A percentile compares a stretch with the other conserved stretches of the same genome.
phyloP scores from a whole-genome alignment of 2,888 invertebrate species.

The Polia nebulosa region DNA sequence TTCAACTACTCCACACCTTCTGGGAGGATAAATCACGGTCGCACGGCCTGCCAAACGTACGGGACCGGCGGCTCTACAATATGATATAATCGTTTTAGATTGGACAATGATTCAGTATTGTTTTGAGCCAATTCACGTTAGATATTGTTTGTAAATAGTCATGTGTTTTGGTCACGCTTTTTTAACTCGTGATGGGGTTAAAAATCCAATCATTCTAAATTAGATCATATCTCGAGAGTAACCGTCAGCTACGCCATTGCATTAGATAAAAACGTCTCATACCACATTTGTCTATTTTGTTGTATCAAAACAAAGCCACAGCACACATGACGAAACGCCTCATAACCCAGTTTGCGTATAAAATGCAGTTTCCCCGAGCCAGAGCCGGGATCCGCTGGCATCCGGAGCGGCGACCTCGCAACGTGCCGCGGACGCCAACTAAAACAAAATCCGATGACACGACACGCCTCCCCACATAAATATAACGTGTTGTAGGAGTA shows the following conservation, averaged over 20 bases:
- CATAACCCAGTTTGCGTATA: constrained; percentile 57
- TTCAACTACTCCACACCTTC: constrained; percentile 62
- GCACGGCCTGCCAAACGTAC: constrained; percentile 56
- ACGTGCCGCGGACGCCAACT: constrained; percentile 70
- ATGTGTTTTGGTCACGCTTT: constrained; percentile 24
- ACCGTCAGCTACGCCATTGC: not conserved
- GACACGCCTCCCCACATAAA: constrained; percentile 66
- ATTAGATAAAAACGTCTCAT: not conserved
- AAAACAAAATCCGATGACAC: constrained; percentile 71
- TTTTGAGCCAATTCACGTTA: constrained; percentile 38
- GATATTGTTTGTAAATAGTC: constrained; percentile 41
- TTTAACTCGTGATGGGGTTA: constrained; percentile 4
- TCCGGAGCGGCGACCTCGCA: constrained; percentile 69
- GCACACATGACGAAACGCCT: constrained; percentile 36
- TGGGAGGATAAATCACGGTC: constrained; percentile 60
- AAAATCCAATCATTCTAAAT: constrained; percentile 8
- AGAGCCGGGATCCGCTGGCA: constrained; percentile 65
- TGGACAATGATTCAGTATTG: constrained; percentile 58
- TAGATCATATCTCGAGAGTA: not conserved
- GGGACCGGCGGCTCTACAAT: constrained; percentile 29
- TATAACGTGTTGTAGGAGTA: constrained; percentile 35
- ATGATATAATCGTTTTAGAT: constrained; percentile 61
- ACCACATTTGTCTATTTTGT: too few species aligned
- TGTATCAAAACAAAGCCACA: constrained; percentile 25
- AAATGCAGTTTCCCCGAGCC: constrained; percentile 53